These are phyloP conservation scores for Anorthoa munda DNA, from an alignment of 2,888 invertebrate genomes.

Conservation along the genomic window DNA sequence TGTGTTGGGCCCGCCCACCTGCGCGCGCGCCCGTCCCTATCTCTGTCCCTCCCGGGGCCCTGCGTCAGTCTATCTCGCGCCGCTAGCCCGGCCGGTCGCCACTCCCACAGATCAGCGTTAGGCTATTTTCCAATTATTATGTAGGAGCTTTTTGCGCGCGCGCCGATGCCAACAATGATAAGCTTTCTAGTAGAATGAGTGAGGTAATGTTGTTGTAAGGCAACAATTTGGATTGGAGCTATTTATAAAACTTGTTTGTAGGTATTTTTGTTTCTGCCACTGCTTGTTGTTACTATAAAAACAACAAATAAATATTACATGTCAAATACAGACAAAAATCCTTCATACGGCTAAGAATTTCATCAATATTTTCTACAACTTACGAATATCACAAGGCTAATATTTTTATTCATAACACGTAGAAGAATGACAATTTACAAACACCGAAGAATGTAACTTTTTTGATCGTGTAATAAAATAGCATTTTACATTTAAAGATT, in stretches of 20 bases:
- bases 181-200: constrained; percentile 82
- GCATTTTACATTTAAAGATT: background rate
- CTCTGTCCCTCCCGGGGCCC: constrained; percentile 71
- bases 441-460: constrained; percentile 13
- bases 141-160: constrained; percentile 85
- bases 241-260: constrained; percentile 42
- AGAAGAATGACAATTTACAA: background rate
- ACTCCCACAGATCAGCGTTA: constrained; percentile 83
- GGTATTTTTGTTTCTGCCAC: constrained; percentile 12
- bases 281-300: background rate
- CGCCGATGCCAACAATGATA: constrained; percentile 83
- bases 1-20: constrained; percentile 80
- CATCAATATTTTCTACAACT: background rate
- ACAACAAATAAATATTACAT: background rate
- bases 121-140: constrained; percentile 89
- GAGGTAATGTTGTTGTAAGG: constrained; percentile 75
- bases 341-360: background rate
- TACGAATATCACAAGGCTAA: background rate
- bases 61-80: constrained; percentile 76
- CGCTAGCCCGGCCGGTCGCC: constrained; percentile 73
- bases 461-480: constrained; percentile 3
- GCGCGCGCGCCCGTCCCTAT: constrained; percentile 72
- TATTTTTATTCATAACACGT: constrained; percentile 18
- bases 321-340: background rate
- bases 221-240: constrained; percentile 56